Base-by-base conservation (phyloP, 2,888 invertebrate species). In the Peribatodes rhomboidaria region DNA sequence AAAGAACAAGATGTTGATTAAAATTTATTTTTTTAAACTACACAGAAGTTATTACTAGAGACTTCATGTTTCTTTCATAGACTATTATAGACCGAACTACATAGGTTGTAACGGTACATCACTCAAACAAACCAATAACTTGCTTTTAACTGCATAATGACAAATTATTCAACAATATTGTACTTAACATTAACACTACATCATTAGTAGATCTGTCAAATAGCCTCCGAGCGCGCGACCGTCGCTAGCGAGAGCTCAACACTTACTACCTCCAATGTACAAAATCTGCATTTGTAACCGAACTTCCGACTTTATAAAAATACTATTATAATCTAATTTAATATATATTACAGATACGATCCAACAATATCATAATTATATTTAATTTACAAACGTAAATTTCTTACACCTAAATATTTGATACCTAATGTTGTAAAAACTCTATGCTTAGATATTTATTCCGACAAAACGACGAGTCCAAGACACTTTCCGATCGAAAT, bases 21-120 rank as follows among this genome's bases (percentile, higher is more conserved):
- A 88, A 82, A 88, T 71, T 89, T 90, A 89, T 91, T 92, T 88
- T 88, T 86, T 91, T 87, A 88, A 92, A 87, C 88, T 92, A 92
- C 91, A 89, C 81, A 88, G 87, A 87, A 83, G 83, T 86, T 85
- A 83, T 85, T 81, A 80, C 86, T 87, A 87, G 82, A 84, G 82
- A 88, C 86, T 89, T 76, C 78, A 82, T 50, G 56, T 81, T 83
- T 63, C 59, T 54, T 79, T 83, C 76, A 80, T 85, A 84, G 79
- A 82, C 80, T 71, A 70, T 66, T 68, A 70, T 67, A 69, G 71
- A 73, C 70, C 77, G 84, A 88, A 83, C 86, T 87, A 88, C 33
- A 31, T 27, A 88, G 78, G 83, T 85, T 84, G 83, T 77, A 84
- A 84, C 85, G 3, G 81, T 88, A 88, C 86, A 85, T 86, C 89